Evolutionary conservation across 2,113 vertebrate species (phyloP).

Genomic region (Rhagologus leucostigma): DNA sequence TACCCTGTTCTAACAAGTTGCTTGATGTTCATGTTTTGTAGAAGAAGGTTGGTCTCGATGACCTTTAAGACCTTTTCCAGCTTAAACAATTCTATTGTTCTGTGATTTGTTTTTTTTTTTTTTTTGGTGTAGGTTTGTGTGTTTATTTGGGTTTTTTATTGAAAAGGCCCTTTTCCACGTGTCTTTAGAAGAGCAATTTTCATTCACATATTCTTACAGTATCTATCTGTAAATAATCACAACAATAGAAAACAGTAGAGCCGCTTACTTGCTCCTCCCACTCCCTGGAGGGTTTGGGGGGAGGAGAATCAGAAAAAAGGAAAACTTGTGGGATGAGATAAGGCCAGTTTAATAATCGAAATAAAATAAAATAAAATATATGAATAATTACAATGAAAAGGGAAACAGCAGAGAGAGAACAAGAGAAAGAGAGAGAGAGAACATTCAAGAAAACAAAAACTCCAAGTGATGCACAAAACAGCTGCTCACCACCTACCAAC

Average conservation of each 20-base stretch:
- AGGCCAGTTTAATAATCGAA: not conserved
- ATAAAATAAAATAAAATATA: not conserved
- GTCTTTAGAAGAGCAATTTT: not conserved
- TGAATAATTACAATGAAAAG: not conserved
- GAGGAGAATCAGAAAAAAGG: not conserved
- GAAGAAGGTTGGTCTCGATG: fast-evolving
- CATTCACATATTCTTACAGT: not conserved
- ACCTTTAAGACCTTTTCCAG: not conserved
- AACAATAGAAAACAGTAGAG: not conserved
- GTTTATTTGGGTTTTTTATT: not conserved
- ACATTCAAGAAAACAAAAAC: not conserved
- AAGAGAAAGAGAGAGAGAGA: not conserved
- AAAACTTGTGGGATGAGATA: not conserved
- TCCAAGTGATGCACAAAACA: not conserved
- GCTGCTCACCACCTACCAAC: fast-evolving
- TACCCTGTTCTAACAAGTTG: not conserved
- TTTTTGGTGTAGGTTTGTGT: not conserved
- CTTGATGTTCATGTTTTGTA: not conserved
- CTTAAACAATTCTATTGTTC: not conserved
- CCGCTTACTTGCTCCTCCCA: not conserved
- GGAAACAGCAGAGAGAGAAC: not conserved
- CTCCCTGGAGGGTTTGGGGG: too few species aligned
- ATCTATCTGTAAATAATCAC: not conserved
- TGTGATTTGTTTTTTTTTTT: not conserved
- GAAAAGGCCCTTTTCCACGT: not conserved